These are phyloP conservation scores for Drosophila virilis DNA, from an alignment of 1,140 invertebrate genomes.

Conservation along the genomic window DNA sequence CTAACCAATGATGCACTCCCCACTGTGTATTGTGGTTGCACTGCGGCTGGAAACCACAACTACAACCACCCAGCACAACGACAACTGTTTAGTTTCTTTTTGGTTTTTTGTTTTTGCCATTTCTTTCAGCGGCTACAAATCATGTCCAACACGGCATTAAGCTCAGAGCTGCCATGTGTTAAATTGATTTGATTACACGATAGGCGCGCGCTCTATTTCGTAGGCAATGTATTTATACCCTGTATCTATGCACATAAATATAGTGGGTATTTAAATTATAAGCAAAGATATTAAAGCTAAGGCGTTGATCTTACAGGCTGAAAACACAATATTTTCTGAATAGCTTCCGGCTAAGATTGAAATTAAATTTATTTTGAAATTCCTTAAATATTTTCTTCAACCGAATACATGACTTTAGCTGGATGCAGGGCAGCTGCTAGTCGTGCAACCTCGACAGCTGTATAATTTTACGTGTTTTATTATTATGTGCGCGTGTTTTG, in stretches of 20 bases:
- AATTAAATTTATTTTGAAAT: too few relatives aligned
- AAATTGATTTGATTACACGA: constrained; percentile 48
- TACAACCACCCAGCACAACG: constrained; percentile 19
- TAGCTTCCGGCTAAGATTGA: too few relatives aligned
- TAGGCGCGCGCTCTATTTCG: constrained; percentile 17
- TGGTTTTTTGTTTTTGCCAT: constrained; percentile 6
- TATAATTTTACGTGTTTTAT: constrained; percentile 15
- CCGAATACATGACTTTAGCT: background rate
- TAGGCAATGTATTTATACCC: constrained; percentile 9
- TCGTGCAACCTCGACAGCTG: background rate
- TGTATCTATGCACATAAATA: background rate
- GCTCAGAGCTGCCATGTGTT: constrained; percentile 13
- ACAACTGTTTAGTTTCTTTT: constrained; percentile 18
- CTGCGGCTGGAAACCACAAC: constrained; percentile 22
- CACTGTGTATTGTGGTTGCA: constrained; percentile 3
- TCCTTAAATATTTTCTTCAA: background rate
- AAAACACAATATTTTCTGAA: too few relatives aligned
- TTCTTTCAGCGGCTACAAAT: constrained; percentile 51
- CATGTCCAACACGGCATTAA: constrained; percentile 37
- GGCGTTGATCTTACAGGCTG: too few relatives aligned
- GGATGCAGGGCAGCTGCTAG: background rate
- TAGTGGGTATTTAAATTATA: background rate
- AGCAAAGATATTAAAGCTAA: too few relatives aligned
- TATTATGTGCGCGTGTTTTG: constrained; percentile 31
- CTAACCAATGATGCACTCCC: constrained; percentile 42